These are phyloP conservation scores for Schizothorax lantsangensis DNA, from an alignment of 2,797 vertebrate species.

Conservation along the genomic window DNA sequence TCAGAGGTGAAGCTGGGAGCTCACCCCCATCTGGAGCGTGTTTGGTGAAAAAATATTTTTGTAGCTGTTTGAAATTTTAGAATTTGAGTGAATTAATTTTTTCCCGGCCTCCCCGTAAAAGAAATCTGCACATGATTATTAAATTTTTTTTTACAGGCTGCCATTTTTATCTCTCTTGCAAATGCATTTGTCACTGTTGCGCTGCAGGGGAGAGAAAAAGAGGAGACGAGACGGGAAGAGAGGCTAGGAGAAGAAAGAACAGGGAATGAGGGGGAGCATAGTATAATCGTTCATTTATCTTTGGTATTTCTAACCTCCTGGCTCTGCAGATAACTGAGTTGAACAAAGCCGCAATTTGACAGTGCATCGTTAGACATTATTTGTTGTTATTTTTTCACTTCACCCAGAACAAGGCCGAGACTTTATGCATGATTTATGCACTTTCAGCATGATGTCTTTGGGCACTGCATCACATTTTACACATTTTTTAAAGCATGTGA, in stretches of 20 bases:
- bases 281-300: conserved; percentile 15
- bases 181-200: conserved; percentile 38
- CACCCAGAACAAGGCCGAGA: neutral
- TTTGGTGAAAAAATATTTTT: conserved; percentile 64
- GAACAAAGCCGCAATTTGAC: neutral
- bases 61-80: conserved; percentile 62
- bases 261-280: neutral
- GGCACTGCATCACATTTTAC: neutral
- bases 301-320: conserved; percentile 18
- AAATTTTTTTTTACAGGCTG: conserved; percentile 22
- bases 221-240: neutral
- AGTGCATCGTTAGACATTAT: neutral
- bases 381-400: conserved; percentile 5
- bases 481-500: neutral
- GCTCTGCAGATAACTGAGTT: conserved; percentile 17
- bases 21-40: conserved; percentile 53
- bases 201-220: conserved; percentile 11
- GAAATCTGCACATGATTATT: conserved; percentile 55
- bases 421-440: neutral
- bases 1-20: conserved; percentile 39
- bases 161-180: conserved; percentile 28
- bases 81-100: conserved; percentile 48
- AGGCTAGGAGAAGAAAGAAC: neutral
- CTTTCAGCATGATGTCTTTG: neutral
- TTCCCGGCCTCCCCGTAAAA: conserved; percentile 37